Conservation (phyloP, 1,140 invertebrate species). For the Euwallacea fornicatus region DNA sequence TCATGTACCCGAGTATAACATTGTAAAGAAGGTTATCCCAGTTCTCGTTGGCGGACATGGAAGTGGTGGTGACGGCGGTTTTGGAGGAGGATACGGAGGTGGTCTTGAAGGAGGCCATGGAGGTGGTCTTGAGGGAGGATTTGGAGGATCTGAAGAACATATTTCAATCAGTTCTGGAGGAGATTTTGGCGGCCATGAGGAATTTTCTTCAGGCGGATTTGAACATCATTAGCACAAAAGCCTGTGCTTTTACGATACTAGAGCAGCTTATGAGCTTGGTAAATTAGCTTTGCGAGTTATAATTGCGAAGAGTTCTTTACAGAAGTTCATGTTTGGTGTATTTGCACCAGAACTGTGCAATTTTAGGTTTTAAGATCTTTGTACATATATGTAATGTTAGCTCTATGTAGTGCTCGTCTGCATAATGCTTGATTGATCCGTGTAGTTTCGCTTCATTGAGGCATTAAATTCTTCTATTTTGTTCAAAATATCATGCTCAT, state of each 20-base stretch:
- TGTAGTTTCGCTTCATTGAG: no score
- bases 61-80: constrained; percentile 25
- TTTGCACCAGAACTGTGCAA: no score
- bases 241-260: no score
- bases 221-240: constrained; percentile 17
- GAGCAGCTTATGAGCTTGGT: constrained; percentile 1
- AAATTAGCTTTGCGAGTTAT: constrained; percentile 14
- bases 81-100: constrained; percentile 42
- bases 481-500: no score
- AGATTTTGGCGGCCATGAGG: constrained; percentile 28
- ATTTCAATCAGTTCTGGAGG: constrained; percentile 18
- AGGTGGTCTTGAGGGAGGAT: constrained; percentile 37
- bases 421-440: no score
- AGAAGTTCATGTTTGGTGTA: constrained; percentile 6
- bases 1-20: constrained; percentile 54
- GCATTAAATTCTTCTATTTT: no score
- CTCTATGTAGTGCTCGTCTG: no score
- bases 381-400: no score
- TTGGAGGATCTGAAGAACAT: constrained; percentile 32
- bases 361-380: no score
- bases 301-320: constrained; percentile 17
- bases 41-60: constrained; percentile 52
- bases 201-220: constrained; percentile 23
- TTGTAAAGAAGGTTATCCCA: constrained; percentile 64
- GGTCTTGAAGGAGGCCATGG: not conserved